Evolutionary conservation across 1,140 invertebrate species (phyloP), one percentile per base, ranked within the genome.

Genomic region (Coptotermes formosanus): DNA sequence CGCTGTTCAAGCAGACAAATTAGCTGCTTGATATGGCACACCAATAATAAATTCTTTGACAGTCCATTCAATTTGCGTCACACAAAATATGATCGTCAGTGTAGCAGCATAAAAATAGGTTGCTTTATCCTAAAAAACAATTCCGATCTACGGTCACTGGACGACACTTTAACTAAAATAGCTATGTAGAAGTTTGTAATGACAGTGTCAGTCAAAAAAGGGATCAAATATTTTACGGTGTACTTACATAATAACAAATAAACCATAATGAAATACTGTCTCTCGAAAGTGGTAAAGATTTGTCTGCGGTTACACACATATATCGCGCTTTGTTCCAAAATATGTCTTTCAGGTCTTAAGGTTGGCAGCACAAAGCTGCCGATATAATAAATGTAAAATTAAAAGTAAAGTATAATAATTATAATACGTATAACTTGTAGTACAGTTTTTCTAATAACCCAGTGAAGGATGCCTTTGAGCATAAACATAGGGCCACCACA

Each of bases 381-480:
- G 19, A 43, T 43, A 43, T 11, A 83, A 32, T 32, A 52, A 83
- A 83, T 30, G 82, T 52, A 83, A 83, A 45, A 7, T 52, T n/a
- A 83, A 52, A 82, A 12, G 43, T 43, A 83, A 83, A 83, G 2
- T 43, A 45, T 43, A 2, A 83, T 83, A 83, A 83, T 83, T 83
- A 83, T 82, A 55, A 55, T 75, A 75, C 8, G 21, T 83, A 3
- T 83, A 83, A 83, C 82, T 9, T 25, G 16, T 52, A 83, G 82
- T 45, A 83, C 82, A 83, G 43, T 44, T 83, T 75, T 75, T 75
- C 64, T 75, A 30, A 30, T 75, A 75, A 75, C n/a, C 64, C 48
- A 45, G 25, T 83, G 38, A 83, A 25, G 38, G 32, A 83, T 83
- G 82, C 82, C 82, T 83, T 83, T 75, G 64, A 75, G 64, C 64